These are phyloP conservation scores for Nesoenas mayeri DNA, from an alignment of 2,113 vertebrate species.

Conservation along the genomic window DNA sequence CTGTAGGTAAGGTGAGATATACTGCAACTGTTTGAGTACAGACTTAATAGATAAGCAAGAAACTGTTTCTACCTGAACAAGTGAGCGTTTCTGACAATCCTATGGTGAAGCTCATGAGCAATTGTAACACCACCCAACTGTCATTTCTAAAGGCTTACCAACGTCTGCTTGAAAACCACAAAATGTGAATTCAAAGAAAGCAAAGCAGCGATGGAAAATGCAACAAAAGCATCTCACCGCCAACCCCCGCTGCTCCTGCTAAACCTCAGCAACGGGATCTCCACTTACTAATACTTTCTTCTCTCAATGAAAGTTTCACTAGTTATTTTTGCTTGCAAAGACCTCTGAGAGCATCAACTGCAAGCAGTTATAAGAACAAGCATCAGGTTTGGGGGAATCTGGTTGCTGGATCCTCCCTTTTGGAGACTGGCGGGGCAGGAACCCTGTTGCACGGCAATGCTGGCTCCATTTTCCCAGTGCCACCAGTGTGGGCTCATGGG, in stretches of 20 bases:
- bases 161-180: not conserved
- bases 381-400: not conserved
- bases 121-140: fast-evolving
- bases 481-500: fast-evolving
- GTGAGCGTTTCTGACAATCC: not conserved
- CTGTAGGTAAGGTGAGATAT: not conserved
- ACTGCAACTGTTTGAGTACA: too few relatives aligned
- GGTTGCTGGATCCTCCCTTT: not conserved
- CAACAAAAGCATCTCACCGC: fast-evolving
- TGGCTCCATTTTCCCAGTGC: not conserved
- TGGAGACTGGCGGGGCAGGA: not conserved
- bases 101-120: not conserved
- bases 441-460: not conserved
- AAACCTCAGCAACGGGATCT: fast-evolving
- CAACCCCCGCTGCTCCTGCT: fast-evolving
- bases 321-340: not conserved
- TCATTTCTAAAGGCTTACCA: not conserved
- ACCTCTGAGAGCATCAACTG: not conserved
- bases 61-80: not conserved
- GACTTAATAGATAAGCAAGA: not conserved
- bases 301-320: not conserved
- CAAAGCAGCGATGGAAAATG: not conserved
- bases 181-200: not conserved
- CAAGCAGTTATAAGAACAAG: not conserved
- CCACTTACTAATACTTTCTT: not conserved